phyloP scores from a whole-genome alignment of 37 sponge, comb jelly and placozoan species.

The Ianthella basta region DNA sequence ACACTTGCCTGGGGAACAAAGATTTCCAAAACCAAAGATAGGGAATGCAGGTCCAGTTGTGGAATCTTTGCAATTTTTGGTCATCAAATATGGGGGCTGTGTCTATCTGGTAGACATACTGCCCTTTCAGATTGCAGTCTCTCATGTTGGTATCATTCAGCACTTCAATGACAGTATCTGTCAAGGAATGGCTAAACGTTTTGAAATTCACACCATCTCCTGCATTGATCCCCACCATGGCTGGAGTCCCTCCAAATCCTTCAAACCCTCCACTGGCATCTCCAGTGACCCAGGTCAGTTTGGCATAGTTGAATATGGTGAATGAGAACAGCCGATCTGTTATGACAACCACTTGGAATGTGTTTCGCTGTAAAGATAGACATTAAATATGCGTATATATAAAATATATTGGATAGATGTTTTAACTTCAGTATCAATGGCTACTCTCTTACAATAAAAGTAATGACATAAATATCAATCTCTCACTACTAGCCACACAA shows the following conservation, averaged over 20 bases:
- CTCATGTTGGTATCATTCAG: neutral
- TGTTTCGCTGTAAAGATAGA: conserved; percentile 13
- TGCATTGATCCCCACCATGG: conserved; percentile 30
- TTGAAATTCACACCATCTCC: conserved; percentile 22
- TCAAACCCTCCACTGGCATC: conserved; percentile 11
- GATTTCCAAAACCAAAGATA: neutral
- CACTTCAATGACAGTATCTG: conserved; percentile 2
- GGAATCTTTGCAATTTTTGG: neutral
- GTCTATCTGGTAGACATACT: conserved; percentile 10
- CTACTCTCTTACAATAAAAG: neutral
- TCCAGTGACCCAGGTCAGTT: conserved; percentile 26
- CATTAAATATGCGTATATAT: no score
- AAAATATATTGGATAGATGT: neutral
- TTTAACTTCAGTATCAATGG: neutral
- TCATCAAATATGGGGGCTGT: neutral
- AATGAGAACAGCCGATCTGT: conserved; percentile 26
- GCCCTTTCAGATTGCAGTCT: neutral
- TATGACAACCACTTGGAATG: conserved; percentile 27
- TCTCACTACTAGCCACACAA: no score
- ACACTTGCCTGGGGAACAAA: neutral
- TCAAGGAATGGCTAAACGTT: neutral
- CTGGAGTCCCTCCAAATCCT: conserved; percentile 28
- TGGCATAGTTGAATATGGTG: conserved; percentile 28
- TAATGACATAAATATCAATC: no score
- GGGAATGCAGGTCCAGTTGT: neutral